phyloP scores from a whole-genome alignment of 1,140 invertebrate genomes.

The Grapholita molesta region DNA sequence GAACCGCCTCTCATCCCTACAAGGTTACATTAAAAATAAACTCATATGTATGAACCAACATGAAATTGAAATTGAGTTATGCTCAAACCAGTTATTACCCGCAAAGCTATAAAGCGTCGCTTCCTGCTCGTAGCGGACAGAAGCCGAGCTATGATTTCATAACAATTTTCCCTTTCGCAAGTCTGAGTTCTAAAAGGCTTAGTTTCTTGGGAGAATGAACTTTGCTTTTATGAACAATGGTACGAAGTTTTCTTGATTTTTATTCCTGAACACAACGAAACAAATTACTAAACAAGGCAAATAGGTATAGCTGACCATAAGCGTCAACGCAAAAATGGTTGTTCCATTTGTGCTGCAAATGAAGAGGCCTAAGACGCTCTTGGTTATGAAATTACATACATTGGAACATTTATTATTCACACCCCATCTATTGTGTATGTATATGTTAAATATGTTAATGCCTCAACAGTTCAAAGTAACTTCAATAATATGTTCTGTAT shows the following conservation, averaged over 20 bases:
- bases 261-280: neutral
- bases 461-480: too few species aligned
- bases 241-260: neutral
- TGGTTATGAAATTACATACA: too few species aligned
- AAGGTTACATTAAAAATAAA: conserved; percentile 9
- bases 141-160: conserved; percentile 61
- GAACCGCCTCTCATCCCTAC: neutral
- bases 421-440: too few species aligned
- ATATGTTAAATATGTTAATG: too few species aligned
- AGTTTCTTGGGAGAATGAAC: neutral
- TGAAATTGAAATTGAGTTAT: conserved; percentile 43
- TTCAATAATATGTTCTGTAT: too few species aligned
- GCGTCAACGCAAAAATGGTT: too few species aligned
- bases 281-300: neutral
- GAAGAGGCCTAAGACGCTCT: too few species aligned
- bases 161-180: conserved; percentile 70
- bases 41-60: conserved; percentile 18
- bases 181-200: conserved; percentile 22
- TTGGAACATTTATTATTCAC: too few species aligned
- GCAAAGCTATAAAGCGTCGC: conserved; percentile 50
- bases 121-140: conserved; percentile 53
- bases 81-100: conserved; percentile 56
- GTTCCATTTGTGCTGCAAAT: too few species aligned
- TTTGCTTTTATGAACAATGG: neutral
- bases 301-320: too few species aligned